These are phyloP conservation scores for Litoditis marina DNA, from an alignment of 2,888 invertebrate species.

Conservation along the genomic window DNA sequence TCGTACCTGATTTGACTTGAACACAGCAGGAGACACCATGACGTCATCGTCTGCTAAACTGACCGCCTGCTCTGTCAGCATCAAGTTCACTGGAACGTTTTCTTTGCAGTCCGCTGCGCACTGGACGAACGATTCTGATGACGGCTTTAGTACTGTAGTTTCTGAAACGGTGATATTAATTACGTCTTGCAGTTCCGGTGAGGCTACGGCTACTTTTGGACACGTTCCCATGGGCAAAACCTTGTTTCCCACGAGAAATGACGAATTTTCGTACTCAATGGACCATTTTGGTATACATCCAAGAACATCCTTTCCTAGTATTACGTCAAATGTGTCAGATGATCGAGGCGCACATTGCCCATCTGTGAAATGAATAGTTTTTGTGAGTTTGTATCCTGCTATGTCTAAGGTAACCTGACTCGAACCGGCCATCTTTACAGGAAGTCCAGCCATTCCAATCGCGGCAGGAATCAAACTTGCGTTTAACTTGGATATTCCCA, in stretches of 20 bases:
- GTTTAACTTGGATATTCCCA: conserved; percentile 1
- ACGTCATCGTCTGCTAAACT: no score
- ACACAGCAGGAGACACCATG: no score
- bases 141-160: conserved; percentile 4
- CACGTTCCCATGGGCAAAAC: not conserved
- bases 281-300: conserved; percentile 4
- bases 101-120: conserved; percentile 3
- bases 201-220: no score
- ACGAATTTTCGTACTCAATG: conserved; percentile 4
- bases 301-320: conserved; percentile 17
- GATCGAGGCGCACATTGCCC: not conserved
- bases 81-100: no score
- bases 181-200: not conserved
- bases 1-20: not conserved
- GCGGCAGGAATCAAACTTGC: not conserved
- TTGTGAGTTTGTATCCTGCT: not conserved
- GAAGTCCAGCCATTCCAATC: conserved; percentile 2
- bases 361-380: not conserved
- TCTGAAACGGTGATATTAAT: not conserved
- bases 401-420: conserved; percentile 7
- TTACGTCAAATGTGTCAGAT: conserved; percentile 7
- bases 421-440: conserved; percentile 7
- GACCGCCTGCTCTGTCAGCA: no score
- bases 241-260: conserved; percentile 7
- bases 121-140: conserved; percentile 8